Percentiles rank a stretch among this genome's conserved stretches.
phyloP scores from a whole-genome alignment of 2,113 vertebrate genomes.

The Prochilodus magdalenae region DNA sequence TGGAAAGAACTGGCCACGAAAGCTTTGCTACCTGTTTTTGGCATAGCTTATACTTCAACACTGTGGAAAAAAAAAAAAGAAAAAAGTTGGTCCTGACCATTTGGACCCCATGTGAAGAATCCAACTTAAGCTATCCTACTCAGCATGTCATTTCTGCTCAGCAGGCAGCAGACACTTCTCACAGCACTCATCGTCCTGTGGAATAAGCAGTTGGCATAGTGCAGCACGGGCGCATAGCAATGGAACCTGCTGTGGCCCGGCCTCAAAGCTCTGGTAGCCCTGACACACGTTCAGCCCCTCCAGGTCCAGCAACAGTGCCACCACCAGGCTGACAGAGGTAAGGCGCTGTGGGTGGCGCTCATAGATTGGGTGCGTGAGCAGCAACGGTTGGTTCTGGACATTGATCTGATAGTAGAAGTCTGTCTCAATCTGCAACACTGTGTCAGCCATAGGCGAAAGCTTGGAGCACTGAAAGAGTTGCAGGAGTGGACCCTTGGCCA shows the following conservation, averaged over 20 bases:
- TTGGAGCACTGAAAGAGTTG: constrained; percentile 69
- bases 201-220: constrained; percentile 60
- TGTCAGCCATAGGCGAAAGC: constrained; percentile 66
- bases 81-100: background rate
- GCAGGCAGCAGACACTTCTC: constrained; percentile 49
- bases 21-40: constrained; percentile 17
- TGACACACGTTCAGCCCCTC: constrained; percentile 60
- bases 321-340: constrained; percentile 36
- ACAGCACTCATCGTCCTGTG: constrained; percentile 58
- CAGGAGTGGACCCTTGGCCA: constrained; percentile 57
- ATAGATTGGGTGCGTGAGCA: constrained; percentile 60
- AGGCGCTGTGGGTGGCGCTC: constrained; percentile 55
- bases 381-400: constrained; percentile 62
- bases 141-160: constrained; percentile 35
- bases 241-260: constrained; percentile 23
- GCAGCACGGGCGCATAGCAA: constrained; percentile 54
- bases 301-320: constrained; percentile 58
- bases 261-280: constrained; percentile 52
- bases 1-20: background rate
- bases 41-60: constrained; percentile 1
- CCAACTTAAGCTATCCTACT: background rate
- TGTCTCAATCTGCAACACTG: constrained; percentile 58
- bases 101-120: background rate
- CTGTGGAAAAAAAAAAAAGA: background rate
- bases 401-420: constrained; percentile 61